Evolutionary conservation across 1,140 invertebrate genomes (phyloP), one percentile per base, ranked within the genome.

Genomic region (Ceratina japonica): DNA sequence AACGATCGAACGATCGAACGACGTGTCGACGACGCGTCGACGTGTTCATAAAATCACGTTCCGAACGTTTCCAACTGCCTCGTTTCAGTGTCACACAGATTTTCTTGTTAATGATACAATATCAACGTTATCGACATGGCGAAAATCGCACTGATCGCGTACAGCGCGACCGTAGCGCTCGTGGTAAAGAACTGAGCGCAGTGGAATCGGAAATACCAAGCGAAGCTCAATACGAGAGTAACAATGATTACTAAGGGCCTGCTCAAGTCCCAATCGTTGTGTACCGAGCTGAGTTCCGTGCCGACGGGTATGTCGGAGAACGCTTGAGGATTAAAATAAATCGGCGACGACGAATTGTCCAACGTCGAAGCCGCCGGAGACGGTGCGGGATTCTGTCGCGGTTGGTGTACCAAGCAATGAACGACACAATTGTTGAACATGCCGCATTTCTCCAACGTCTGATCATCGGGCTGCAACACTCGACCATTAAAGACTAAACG

Each of bases 401-500:
- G 93, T 56, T 94, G 94, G 85, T 96, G 95, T 61, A 98, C 95
- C 27, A 98, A 93, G 91, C 97, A 97, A 90, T 98, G 97, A 24
- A 98, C 95, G 4, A 98, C 97, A 90, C 96, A 97, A 87, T 97
- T 96, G 90, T 98, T 95, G 88, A 95, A 96, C 52, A 98, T 93
- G 20, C 97, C 97, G 92, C 95, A 97, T 27, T 94, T 94, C 78
- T 96, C 93, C 58, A 98, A 91, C 12, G 97, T 97, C 78, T 95
- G 93, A 68, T 91, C 93, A 80, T 98, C 97, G 80, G 95, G 94
- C 76, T 95, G 94, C 22, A 98, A 91, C 61, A 98, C 95, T 85
- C 97, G 96, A 15, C 97, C 97, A 90, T 97, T 97, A 90, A 97
- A 98, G 65, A 98, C 97, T 63, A 98, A 92, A 22, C 97, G 94